Base-by-base conservation (phyloP, 2,888 invertebrate genomes). In the Ophion costatus region DNA sequence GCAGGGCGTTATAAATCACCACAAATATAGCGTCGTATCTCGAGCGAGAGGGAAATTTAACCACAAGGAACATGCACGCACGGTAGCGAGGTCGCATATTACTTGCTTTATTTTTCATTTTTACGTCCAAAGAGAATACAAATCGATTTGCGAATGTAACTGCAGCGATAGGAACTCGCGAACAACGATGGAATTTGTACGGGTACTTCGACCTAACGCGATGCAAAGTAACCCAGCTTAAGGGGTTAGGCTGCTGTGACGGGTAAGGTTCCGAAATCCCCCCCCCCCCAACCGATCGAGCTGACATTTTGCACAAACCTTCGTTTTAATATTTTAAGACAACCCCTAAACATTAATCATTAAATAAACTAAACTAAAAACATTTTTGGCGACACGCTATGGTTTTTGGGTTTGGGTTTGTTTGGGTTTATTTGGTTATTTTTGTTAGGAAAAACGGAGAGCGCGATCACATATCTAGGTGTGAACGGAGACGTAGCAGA, bases 151-250 rank as follows among this genome's bases (percentile, higher is more conserved):
- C 9, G 42, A 80, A 73, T 76, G 38, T 24, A 71, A 80, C 69
- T 64, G 79, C 38, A 7, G 29, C 61, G 70, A 71, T 45, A 45
- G 9, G 42, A 57, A 66, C 64, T 66, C 42, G 6, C 0, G 38
- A 66, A 76, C 66, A 73, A 78, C 78, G 70, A 76, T 64, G 56
- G 11, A 76, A 74, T 67, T 67, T 69, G 45, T 69, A 63, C 61
- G 79, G 80, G 57, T 71, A 71, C 80, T 83, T 80, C 61, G 14
- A 76, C 33, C 75, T 14, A 66, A 66, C 70, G 66, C 75, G 66
- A 51, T 73, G 24, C 76, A 75, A 66, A 83, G 64, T 61, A 64
- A 33, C 64, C 64, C 61, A 76, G 57, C 59, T 78, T 33, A 80
- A 80, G 29, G 29, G 29, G 29, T 29, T 29, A 29, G 0, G 29